Percentiles rank a stretch among this genome's conserved stretches.
These are phyloP conservation scores for Odontophorus gujanensis DNA, from an alignment of 2,113 vertebrate genomes.

Conservation along the genomic window DNA sequence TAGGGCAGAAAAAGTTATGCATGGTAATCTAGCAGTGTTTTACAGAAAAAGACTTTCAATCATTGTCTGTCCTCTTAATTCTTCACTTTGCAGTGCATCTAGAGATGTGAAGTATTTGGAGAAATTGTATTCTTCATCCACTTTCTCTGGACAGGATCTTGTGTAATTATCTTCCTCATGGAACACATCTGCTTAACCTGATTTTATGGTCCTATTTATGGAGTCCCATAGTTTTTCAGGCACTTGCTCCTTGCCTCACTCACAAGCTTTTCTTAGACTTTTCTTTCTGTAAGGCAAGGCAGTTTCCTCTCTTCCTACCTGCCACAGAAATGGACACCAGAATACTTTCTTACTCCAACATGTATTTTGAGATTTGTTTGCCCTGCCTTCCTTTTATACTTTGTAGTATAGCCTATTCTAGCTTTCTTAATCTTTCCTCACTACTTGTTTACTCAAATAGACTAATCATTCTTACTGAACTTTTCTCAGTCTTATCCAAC, in stretches of 20 bases:
- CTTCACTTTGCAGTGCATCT: background rate
- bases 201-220: background rate
- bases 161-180: background rate
- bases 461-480: background rate
- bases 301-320: background rate
- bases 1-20: background rate
- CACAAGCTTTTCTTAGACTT: background rate
- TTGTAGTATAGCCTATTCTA: background rate
- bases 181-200: background rate
- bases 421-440: background rate
- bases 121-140: background rate
- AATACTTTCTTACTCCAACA: background rate
- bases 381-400: background rate
- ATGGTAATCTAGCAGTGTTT: background rate
- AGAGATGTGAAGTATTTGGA: background rate
- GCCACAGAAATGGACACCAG: background rate
- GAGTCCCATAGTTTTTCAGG: background rate
- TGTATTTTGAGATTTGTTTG: background rate
- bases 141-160: background rate
- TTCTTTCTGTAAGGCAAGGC: background rate
- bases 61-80: background rate
- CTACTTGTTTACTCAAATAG: background rate
- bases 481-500: background rate
- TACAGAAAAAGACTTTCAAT: background rate
- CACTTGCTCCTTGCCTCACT: background rate